Evolutionary conservation across 2,797 vertebrate genomes (phyloP), one percentile per base, ranked within the genome.

Genomic region (Linurgus olivaceus): DNA sequence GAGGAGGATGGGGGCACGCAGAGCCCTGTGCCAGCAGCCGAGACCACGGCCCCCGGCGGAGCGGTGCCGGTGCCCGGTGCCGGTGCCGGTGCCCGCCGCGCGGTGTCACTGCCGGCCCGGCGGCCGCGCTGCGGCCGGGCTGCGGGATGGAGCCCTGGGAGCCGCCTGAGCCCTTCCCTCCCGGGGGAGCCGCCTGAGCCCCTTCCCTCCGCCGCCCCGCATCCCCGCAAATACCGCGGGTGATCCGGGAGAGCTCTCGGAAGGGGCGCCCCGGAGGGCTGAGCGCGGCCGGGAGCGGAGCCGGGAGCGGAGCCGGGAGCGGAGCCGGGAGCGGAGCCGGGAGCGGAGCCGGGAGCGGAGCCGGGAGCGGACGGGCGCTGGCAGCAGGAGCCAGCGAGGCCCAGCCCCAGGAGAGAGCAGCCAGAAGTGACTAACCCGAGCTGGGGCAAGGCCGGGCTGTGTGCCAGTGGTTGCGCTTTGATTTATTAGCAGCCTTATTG

Each of bases 61-160:
- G 45, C 78, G 6, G 29, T 28, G 61, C 50, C 44, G 67, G 31
- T 12, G 48, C 40, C 66, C 31, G n/a, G 21, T 21, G n/a, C 54
- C 54, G 54, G 54, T 55, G 54, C 54, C 55, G 55, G 48, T 50
- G 63, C 33, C 35, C 54, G 62, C 95, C 95, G 83, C 93, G 93
- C 83, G 93, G 93, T 95, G 95, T 95, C 95, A 94, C 93, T 96
- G 93, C 91, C 54, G 93, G 54, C 77, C 81, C 21, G 76, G 86
- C 37, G 68, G 85, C 82, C 57, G 57, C 65, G 40, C 45, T 31
- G 51, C 28, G 42, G 10, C 5, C 8, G 24, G 62, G 23, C 14
- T 9, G 38, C 11, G 33, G 76, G 47, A 25, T 9, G 3, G 45
- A 26, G 25, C 35, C 31, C 23, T 0, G 37, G 6, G 3, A 37